phyloP scores from a whole-genome alignment of 2,113 vertebrate genomes.

The Triplophysa rosa region DNA sequence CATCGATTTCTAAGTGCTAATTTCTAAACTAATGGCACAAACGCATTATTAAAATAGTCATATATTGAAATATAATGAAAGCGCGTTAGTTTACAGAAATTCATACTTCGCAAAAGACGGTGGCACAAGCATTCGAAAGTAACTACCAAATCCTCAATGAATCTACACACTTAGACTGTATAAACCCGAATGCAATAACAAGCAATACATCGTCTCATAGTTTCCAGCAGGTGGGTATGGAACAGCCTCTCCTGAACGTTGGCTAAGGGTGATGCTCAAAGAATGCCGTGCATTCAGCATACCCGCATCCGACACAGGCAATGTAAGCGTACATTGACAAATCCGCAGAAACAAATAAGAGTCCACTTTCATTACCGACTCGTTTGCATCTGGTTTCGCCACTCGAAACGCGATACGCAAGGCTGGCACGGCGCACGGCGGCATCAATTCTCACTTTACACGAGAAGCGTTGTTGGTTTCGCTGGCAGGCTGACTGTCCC shows the following conservation, averaged over 20 bases:
- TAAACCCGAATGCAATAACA: not conserved
- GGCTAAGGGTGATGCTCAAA: no score
- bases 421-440: conserved; percentile 14
- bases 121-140: not conserved
- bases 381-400: not conserved
- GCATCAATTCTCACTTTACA: conserved; percentile 4
- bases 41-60: no score
- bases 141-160: not conserved
- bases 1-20: no score
- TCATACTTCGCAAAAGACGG: not conserved
- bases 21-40: no score
- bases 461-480: not conserved
- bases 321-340: not conserved
- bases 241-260: no score
- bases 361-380: not conserved
- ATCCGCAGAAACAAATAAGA: not conserved
- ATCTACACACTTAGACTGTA: not conserved
- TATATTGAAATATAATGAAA: not conserved
- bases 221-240: conserved; percentile 18
- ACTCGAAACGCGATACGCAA: not conserved
- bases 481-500: conserved; percentile 6
- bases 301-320: not conserved
- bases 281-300: not conserved
- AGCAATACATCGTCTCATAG: not conserved
- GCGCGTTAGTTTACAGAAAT: not conserved